These are phyloP conservation scores for Uloborus diversus DNA, from an alignment of 1,140 invertebrate species.

Conservation along the genomic window DNA sequence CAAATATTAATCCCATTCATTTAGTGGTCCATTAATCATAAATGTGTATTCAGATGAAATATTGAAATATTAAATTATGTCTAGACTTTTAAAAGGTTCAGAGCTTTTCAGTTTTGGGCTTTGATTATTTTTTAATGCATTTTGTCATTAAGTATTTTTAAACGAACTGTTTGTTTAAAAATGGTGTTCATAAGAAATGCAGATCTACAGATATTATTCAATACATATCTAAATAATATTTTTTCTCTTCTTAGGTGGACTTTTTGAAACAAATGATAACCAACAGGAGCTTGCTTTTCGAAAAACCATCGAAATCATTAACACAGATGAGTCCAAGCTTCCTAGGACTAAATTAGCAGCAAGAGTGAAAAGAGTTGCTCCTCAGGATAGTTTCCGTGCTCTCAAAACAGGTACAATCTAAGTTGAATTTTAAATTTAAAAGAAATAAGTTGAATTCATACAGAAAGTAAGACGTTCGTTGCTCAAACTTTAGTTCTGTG, in stretches of 20 bases:
- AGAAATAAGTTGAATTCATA: neutral
- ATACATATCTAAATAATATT: neutral
- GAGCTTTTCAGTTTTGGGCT: neutral
- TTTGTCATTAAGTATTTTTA: neutral
- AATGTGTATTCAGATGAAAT: no score
- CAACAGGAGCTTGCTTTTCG: conserved; percentile 88
- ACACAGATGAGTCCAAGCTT: conserved; percentile 80
- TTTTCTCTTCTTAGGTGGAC: conserved; percentile 73
- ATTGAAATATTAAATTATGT: neutral
- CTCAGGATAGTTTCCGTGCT: conserved; percentile 89
- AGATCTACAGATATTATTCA: neutral
- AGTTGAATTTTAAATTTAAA: neutral
- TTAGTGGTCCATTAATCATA: no score
- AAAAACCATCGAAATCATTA: conserved; percentile 89
- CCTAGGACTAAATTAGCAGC: conserved; percentile 82
- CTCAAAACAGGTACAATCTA: conserved; percentile 80
- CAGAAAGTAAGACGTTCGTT: no score
- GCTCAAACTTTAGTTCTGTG: no score
- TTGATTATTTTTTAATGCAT: neutral
- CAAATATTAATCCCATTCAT: no score
- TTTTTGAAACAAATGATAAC: conserved; percentile 85
- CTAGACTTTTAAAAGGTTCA: neutral
- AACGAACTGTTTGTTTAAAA: neutral
- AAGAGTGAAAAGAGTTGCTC: conserved; percentile 85
- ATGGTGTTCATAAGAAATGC: neutral